These are phyloP conservation scores for Selenia dentaria DNA, from an alignment of 2,888 invertebrate species.

Conservation along the genomic window DNA sequence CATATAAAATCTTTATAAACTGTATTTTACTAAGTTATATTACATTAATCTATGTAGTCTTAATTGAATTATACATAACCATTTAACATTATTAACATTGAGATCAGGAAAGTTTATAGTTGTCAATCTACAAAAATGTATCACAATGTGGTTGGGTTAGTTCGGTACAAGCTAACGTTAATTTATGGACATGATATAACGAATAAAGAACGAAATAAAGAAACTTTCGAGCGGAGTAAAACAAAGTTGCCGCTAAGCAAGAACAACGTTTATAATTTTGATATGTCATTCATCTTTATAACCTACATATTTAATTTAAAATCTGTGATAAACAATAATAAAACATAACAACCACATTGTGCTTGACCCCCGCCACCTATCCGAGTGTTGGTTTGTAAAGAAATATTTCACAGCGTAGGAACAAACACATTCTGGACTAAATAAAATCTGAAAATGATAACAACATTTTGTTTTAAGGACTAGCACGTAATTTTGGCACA, in stretches of 20 bases:
- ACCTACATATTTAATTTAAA: conserved; percentile 33
- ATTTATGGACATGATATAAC: conserved; percentile 22
- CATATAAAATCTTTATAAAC: conserved; percentile 30
- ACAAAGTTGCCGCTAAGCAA: conserved; percentile 8
- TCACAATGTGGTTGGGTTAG: conserved; percentile 37
- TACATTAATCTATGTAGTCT: conserved; percentile 30
- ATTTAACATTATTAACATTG: conserved; percentile 32
- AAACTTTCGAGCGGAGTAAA: conserved; percentile 7
- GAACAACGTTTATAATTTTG: conserved; percentile 29
- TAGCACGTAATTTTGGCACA: conserved; percentile 84
- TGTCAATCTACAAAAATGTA: conserved; percentile 39
- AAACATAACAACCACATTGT: conserved; percentile 60
- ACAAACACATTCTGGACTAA: conserved; percentile 83
- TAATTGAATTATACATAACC: conserved; percentile 29
- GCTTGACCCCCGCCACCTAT: conserved; percentile 48
- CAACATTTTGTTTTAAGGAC: conserved; percentile 81
- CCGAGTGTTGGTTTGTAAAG: conserved; percentile 78
- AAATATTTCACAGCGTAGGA: conserved; percentile 80
- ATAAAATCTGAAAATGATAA: conserved; percentile 84
- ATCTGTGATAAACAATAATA: conserved; percentile 39
- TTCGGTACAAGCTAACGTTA: conserved; percentile 28
- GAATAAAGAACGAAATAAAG: conserved; percentile 16
- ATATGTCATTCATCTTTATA: conserved; percentile 32
- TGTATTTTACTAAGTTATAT: no score
- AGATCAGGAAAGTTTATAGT: conserved; percentile 45